A percentile compares a stretch with the other conserved stretches of the same genome.
phyloP scores from a whole-genome alignment of 2,888 invertebrate species.

The Operophtera brumata region DNA sequence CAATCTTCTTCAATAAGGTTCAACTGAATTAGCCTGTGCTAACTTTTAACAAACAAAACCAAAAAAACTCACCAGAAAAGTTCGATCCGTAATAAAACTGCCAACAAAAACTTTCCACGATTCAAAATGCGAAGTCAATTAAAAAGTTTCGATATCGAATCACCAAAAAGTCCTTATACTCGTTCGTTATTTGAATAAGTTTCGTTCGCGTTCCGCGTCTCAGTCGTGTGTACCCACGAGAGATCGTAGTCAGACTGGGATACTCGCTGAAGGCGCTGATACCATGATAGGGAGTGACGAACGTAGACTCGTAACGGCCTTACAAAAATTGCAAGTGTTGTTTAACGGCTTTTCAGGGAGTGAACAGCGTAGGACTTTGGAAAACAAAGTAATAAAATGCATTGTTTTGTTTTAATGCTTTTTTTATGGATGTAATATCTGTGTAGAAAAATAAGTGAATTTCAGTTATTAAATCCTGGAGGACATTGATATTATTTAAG shows the following conservation, averaged over 20 bases:
- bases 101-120: background rate
- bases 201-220: constrained; percentile 18
- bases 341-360: background rate
- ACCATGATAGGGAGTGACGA: constrained; percentile 19
- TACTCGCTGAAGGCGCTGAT: constrained; percentile 6
- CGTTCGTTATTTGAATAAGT: constrained; percentile 30
- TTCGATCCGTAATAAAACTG: constrained; percentile 6
- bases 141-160: constrained; percentile 12
- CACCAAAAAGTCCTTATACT: constrained; percentile 24
- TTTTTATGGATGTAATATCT: constrained; percentile 5
- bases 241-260: constrained; percentile 43
- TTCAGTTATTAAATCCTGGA: background rate
- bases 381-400: constrained; percentile 24
- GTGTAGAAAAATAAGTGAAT: background rate
- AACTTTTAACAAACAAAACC: background rate
- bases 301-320: constrained; percentile 12
- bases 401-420: constrained; percentile 18
- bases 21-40: no score
- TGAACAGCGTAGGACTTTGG: background rate
- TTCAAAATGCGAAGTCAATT: constrained; percentile 2
- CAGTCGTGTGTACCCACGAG: constrained; percentile 39
- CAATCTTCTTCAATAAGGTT: no score
- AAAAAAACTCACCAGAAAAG: constrained; percentile 34
- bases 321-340: constrained; percentile 23
- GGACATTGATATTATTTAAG: no score